These are phyloP conservation scores for Sebastes kiyomatsui DNA, from an alignment of 2,797 vertebrate species.

Conservation along the genomic window DNA sequence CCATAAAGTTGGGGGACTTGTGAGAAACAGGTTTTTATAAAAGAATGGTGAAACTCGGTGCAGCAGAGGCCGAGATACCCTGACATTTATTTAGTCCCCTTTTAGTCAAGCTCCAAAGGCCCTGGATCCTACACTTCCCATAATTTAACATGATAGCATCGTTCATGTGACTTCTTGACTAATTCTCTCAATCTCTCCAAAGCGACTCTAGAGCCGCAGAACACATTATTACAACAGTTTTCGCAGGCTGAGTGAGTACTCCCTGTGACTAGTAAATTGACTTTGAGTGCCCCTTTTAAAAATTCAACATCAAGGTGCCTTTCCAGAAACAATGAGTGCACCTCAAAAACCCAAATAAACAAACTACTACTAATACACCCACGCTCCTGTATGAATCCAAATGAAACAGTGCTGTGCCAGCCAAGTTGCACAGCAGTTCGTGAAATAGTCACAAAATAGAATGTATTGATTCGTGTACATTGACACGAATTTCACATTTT, in stretches of 20 bases:
- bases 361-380: background rate
- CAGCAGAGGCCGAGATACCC: background rate
- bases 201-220: background rate
- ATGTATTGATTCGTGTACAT: no score
- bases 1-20: background rate
- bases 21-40: background rate
- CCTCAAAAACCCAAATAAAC: background rate
- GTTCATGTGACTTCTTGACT: background rate
- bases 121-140: background rate
- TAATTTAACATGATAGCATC: background rate
- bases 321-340: background rate
- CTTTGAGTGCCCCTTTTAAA: background rate
- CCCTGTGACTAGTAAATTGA: background rate
- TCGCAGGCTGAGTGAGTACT: background rate
- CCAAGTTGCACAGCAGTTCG: no score
- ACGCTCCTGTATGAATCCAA: background rate
- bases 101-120: background rate
- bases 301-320: background rate
- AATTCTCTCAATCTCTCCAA: background rate
- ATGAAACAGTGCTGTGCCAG: background rate
- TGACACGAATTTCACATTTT: accelerated
- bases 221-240: background rate
- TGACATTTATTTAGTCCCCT: background rate
- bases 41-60: background rate
- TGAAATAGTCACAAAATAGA: no score